Percentiles rank a stretch among this genome's conserved stretches.
Conservation (phyloP, 2,113 vertebrate species). For the Ptilonorhynchus violaceus region DNA sequence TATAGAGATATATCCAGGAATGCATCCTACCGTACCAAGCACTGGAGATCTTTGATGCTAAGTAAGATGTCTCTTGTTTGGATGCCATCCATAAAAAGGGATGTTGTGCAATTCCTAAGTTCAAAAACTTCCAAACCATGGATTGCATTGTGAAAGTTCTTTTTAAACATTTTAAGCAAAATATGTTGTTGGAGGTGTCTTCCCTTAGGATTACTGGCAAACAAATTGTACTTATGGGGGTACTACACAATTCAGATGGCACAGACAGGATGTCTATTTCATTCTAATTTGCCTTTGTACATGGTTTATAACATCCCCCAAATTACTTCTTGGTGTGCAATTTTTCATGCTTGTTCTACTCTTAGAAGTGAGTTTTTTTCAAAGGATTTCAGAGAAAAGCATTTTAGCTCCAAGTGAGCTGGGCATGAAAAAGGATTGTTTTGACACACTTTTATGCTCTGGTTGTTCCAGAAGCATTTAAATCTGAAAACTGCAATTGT, state of each 20-base stretch:
- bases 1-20: background rate
- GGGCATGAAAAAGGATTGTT: background rate
- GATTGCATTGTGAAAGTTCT: background rate
- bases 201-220: background rate
- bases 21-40: background rate
- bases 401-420: background rate
- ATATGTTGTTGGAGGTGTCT: background rate
- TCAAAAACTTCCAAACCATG: background rate
- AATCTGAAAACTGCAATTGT: background rate
- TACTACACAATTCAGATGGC: background rate
- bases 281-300: background rate
- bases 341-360: background rate
- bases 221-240: background rate
- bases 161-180: background rate
- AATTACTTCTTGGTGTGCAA: background rate
- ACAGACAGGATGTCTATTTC: background rate
- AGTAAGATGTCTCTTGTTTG: background rate
- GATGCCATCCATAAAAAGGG: background rate
- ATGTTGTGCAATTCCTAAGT: background rate
- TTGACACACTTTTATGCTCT: constrained; percentile 8
- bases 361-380: background rate
- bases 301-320: background rate
- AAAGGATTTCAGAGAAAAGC: background rate
- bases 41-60: background rate
- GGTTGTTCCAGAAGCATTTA: background rate